Evolutionary conservation across 2,888 invertebrate genomes (phyloP), one percentile per base, ranked within the genome.

Genomic region (Acronicta aceris): DNA sequence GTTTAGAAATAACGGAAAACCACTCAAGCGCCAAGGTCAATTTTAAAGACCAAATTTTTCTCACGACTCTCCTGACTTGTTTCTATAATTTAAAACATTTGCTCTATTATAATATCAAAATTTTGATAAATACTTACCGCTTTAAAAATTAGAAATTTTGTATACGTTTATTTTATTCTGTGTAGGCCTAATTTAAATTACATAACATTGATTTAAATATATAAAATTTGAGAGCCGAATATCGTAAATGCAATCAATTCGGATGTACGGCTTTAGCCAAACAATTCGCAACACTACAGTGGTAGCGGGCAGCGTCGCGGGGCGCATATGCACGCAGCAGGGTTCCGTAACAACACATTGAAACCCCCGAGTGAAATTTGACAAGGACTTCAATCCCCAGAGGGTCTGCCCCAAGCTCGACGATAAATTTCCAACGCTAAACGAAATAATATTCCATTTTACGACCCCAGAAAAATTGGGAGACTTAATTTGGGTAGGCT

Each of bases 381-480:
- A 87, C 86, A 86, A 84, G 84, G 83, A 84, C 82, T 81, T 77
- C 76, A 85, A 81, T 87, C 89, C 90, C 89, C 71, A 55, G 86
- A 71, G 86, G 83, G 78, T 77, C 71, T 58, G 78, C 74, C 80
- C 84, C 82, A 73, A 71, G 80, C 83, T 81, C 78, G 82, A 83
- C 87, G 88, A 92, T 90, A 87, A 90, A 89, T 91, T 89, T 88
- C 87, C 81, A 88, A 82, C 82, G 80, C 87, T 84, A 87, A 88
- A 88, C 85, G 84, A 83, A 88, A 89, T 90, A 89, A 90, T 89
- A 89, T 88, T 86, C 82, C 85, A 83, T 87, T 87, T 84, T 82
- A 81, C 81, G 78, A 85, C 84, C 84, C 86, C 81, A 73, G 70
- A 79, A 82, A 84, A 74, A 83, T 84, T 83, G 70, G 74, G 65